Evolutionary conservation across 2,888 invertebrate species (phyloP).

Genomic region (Hemithea aestivaria): DNA sequence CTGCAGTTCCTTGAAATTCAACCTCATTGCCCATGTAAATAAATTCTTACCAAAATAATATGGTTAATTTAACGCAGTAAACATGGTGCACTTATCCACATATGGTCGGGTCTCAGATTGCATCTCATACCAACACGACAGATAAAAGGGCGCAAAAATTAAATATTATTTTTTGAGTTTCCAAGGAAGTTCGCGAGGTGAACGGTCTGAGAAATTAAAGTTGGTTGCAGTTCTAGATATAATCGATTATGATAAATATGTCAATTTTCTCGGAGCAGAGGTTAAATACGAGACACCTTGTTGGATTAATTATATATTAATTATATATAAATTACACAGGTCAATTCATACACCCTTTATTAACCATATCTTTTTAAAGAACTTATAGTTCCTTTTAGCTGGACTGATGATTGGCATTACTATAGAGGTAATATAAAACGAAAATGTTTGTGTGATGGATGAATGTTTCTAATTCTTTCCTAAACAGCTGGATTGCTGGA

Average conservation of each 20-base stretch:
- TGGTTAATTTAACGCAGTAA: conserved; percentile 14
- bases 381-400: conserved; percentile 2
- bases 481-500: too few relatives aligned
- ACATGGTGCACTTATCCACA: conserved; percentile 39
- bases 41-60: conserved; percentile 8
- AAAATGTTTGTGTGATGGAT: too few relatives aligned
- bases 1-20: neutral
- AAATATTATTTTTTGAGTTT: conserved; percentile 35
- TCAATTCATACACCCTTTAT: too few relatives aligned
- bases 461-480: too few relatives aligned
- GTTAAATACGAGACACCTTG: conserved; percentile 11
- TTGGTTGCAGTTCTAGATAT: conserved; percentile 25
- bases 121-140: conserved; percentile 22
- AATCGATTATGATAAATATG: conserved; percentile 32
- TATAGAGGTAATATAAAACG: too few relatives aligned
- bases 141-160: conserved; percentile 26
- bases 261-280: conserved; percentile 18
- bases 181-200: conserved; percentile 20
- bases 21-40: conserved; percentile 1
- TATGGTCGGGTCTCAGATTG: conserved; percentile 31
- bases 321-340: conserved; percentile 11
- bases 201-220: conserved; percentile 20
- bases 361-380: too few relatives aligned
- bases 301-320: conserved; percentile 5
- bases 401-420: too few relatives aligned